phyloP scores from a whole-genome alignment of 2,113 vertebrate species.

The Pogona vitticeps region DNA sequence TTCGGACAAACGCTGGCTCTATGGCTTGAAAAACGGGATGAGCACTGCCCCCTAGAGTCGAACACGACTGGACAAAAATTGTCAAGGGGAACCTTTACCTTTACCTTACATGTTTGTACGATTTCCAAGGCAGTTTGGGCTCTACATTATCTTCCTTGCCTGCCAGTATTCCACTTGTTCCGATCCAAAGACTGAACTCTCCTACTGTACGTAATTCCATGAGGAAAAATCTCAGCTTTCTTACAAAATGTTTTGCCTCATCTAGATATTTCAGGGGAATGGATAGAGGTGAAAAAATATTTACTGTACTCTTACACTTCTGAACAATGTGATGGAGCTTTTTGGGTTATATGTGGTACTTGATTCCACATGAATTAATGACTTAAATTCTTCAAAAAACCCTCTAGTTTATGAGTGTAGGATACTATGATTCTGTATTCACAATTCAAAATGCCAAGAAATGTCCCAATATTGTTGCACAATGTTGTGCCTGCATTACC shows the following conservation, averaged over 20 bases:
- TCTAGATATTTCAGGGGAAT: not conserved
- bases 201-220: not conserved
- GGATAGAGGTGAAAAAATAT: not conserved
- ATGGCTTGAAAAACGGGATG: no score
- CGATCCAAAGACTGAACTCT: not conserved
- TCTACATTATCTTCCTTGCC: not conserved
- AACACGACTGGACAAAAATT: no score
- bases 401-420: no score
- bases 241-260: not conserved
- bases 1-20: no score
- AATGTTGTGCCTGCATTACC: no score
- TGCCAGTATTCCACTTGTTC: not conserved
- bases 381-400: no score
- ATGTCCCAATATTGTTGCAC: no score
- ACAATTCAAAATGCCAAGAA: no score
- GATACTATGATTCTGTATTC: no score
- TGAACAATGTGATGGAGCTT: not conserved
- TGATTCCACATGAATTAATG: not conserved
- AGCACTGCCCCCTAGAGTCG: no score
- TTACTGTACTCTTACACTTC: not conserved
- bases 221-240: not conserved
- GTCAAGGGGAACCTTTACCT: no score
- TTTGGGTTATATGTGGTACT: not conserved
- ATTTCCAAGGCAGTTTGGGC: not conserved
- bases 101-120: not conserved